phyloP scores from a whole-genome alignment of 2,113 vertebrate genomes.

The Micronisus gabar region DNA sequence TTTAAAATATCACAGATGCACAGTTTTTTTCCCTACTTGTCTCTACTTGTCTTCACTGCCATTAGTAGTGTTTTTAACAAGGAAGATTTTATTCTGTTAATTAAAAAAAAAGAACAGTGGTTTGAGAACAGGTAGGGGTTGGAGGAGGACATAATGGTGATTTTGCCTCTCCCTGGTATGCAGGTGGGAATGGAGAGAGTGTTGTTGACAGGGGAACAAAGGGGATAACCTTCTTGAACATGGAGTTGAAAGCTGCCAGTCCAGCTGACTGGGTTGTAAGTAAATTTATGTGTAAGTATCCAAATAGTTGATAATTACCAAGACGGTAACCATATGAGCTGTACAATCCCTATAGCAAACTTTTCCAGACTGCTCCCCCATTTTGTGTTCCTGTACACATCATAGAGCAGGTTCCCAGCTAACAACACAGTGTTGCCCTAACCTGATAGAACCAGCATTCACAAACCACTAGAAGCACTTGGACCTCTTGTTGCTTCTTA shows the following conservation, averaged over 20 bases:
- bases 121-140: neutral
- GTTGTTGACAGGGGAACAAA: neutral
- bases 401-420: neutral
- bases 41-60: neutral
- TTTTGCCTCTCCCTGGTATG: neutral
- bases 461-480: neutral
- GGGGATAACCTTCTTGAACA: neutral
- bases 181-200: neutral
- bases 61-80: neutral
- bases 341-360: neutral
- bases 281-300: neutral
- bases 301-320: neutral
- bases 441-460: neutral
- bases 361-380: neutral
- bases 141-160: neutral
- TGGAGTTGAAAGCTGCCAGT: neutral
- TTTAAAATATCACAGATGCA: neutral
- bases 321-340: neutral
- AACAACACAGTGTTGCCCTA: neutral
- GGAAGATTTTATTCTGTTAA: neutral
- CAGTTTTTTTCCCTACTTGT: neutral
- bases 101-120: neutral
- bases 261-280: neutral
- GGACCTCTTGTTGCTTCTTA: neutral
- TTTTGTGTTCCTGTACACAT: neutral